These are phyloP conservation scores for Zhengitettix transpicula DNA, from an alignment of 2,888 invertebrate species.

Conservation along the genomic window DNA sequence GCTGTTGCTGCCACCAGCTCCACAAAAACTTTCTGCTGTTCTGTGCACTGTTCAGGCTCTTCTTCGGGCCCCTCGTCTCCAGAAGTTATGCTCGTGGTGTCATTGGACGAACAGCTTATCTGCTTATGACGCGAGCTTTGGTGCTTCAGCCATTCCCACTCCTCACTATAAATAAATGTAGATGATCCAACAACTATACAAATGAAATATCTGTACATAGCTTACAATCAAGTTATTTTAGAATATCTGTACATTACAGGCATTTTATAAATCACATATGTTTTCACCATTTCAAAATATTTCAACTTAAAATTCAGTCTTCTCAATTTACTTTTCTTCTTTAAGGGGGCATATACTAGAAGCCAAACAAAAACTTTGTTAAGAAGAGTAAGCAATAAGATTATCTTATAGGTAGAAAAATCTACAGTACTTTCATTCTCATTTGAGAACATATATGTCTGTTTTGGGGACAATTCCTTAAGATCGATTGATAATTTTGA, in stretches of 20 bases:
- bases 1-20: constrained; percentile 59
- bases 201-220: not conserved
- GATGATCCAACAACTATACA: constrained; percentile 3
- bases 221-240: not conserved
- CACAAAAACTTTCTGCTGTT: constrained; percentile 66
- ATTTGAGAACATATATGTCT: too few species aligned
- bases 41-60: constrained; percentile 32
- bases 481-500: too few species aligned
- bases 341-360: too few species aligned
- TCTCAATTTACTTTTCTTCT: too few species aligned
- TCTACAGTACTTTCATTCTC: too few species aligned
- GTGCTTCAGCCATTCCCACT: constrained; percentile 79
- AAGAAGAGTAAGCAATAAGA: too few species aligned
- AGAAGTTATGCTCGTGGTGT: constrained; percentile 18
- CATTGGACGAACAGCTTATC: constrained; percentile 4
- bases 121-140: constrained; percentile 12
- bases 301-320: too few species aligned
- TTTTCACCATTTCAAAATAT: too few species aligned
- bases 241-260: not conserved
- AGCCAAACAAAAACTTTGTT: too few species aligned
- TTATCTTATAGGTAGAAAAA: too few species aligned
- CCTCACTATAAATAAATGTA: constrained; percentile 78
- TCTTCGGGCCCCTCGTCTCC: constrained; percentile 20
- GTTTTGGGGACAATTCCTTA: too few species aligned
- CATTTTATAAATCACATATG: not conserved